Percentiles rank a stretch among this genome's conserved stretches.
These are phyloP conservation scores for Theodoxus fluviatilis DNA, from an alignment of 2,888 invertebrate species.

Conservation along the genomic window DNA sequence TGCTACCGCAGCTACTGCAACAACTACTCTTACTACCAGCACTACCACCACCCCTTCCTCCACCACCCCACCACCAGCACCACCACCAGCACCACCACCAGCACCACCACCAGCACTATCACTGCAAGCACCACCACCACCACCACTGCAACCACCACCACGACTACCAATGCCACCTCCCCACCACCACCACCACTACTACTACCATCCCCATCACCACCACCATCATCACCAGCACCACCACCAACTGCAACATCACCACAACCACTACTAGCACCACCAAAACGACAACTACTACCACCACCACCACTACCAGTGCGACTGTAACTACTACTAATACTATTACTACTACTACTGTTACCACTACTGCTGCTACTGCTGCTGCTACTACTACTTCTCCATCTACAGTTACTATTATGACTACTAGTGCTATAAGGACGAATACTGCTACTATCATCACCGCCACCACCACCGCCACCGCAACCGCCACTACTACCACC, in stretches of 20 bases:
- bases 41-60: no score
- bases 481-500: no score
- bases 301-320: background rate
- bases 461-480: no score
- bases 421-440: no score
- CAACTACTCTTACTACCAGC: constrained; percentile 10
- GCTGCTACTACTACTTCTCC: constrained; percentile 1
- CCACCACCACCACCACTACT: background rate
- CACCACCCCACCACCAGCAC: no score
- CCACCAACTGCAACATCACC: background rate
- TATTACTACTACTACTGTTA: background rate
- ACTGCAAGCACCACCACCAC: no score
- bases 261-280: background rate
- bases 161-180: background rate
- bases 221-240: background rate
- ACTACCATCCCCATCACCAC: background rate
- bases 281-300: background rate
- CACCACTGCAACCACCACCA: constrained; percentile 3
- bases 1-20: constrained; percentile 11
- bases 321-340: constrained; percentile 9
- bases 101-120: no score
- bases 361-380: constrained; percentile 4
- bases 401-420: background rate
- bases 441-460: no score
- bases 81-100: no score